Percentiles rank a stretch among this genome's conserved stretches.
Conservation (phyloP, 2,113 vertebrate species). For the Mirounga angustirostris region DNA sequence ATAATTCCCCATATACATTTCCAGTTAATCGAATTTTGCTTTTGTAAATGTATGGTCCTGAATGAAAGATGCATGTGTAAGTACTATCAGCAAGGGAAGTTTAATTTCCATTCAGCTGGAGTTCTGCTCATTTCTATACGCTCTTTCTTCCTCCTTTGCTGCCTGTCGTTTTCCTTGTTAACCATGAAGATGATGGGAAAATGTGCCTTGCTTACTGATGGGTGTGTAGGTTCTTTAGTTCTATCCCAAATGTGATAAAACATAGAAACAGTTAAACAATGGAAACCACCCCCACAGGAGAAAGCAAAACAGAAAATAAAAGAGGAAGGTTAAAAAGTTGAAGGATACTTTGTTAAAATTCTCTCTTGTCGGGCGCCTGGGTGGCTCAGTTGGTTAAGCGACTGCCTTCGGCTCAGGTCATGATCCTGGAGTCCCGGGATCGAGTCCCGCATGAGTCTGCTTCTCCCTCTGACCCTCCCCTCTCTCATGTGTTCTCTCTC, state of each 20-base stretch:
- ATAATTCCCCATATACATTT: slow-evolving; percentile 64
- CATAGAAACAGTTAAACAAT: slow-evolving; percentile 3
- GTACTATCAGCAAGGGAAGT: slow-evolving; percentile 13
- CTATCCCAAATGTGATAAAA: not conserved
- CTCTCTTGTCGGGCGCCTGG: not conserved
- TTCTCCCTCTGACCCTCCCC: no score
- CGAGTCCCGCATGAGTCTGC: no score
- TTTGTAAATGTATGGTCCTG: slow-evolving; percentile 55
- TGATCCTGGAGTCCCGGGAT: no score
- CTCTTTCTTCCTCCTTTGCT: slow-evolving; percentile 37
- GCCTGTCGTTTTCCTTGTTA: slow-evolving; percentile 51
- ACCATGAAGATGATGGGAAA: not conserved
- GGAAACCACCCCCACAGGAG: not conserved
- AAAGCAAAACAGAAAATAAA: slow-evolving; percentile 19
- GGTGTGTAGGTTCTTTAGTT: not conserved
- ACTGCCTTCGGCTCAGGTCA: no score
- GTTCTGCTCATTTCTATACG: slow-evolving; percentile 47
- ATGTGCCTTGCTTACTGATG: slow-evolving; percentile 54
- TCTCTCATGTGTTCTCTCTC: no score
- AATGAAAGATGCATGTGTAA: slow-evolving; percentile 49
- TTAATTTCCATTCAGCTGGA: slow-evolving; percentile 55
- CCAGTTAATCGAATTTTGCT: slow-evolving; percentile 75
- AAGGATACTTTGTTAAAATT: not conserved
- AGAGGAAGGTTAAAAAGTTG: not conserved
- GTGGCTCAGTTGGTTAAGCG: no score